Conservation (phyloP, 1,140 invertebrate species). For the Metopolophium dirhodum region DNA sequence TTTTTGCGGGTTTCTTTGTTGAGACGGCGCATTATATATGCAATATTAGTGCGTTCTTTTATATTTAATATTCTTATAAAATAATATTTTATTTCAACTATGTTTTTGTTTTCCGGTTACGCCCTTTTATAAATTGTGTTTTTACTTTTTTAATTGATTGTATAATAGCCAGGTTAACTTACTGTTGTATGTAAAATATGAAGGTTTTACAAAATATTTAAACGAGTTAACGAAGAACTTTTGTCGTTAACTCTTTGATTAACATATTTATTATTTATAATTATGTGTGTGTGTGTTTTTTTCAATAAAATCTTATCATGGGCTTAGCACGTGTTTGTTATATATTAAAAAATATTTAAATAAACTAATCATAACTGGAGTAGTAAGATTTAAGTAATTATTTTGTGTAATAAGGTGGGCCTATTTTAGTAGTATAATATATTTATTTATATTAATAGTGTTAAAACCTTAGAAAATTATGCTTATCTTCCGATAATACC, state of each 20-base stretch:
- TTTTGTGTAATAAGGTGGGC: neutral
- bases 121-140: neutral
- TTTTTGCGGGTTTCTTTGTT: constrained; percentile 10
- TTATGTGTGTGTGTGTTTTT: neutral
- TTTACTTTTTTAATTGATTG: neutral
- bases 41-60: constrained; percentile 34
- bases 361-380: neutral
- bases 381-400: neutral
- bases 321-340: neutral
- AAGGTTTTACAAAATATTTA: neutral
- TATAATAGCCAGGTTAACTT: neutral
- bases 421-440: neutral
- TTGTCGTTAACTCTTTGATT: neutral
- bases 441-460: neutral
- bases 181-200: neutral
- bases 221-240: neutral
- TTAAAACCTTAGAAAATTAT: neutral
- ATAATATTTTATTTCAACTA: constrained; percentile 18
- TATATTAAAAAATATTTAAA: neutral
- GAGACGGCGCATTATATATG: constrained; percentile 31
- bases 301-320: neutral
- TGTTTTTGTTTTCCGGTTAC: neutral
- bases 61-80: neutral
- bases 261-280: neutral
- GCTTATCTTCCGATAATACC: neutral